These are phyloP conservation scores for Pipra filicauda DNA, from an alignment of 2,113 vertebrate genomes.

Conservation along the genomic window DNA sequence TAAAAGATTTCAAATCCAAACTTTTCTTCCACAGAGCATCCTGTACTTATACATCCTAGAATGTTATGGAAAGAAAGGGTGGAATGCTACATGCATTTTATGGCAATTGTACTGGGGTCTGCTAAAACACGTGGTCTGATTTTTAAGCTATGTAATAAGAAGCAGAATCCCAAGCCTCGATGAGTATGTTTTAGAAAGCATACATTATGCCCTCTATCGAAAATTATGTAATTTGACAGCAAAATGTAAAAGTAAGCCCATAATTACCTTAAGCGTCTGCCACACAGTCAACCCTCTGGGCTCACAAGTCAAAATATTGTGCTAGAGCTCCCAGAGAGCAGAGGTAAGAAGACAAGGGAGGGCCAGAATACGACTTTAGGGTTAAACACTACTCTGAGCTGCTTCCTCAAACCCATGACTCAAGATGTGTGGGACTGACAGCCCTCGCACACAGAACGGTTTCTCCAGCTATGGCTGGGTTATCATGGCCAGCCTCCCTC, in stretches of 20 bases:
- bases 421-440: neutral
- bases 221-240: conserved; percentile 39
- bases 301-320: conserved; percentile 58
- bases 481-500: neutral
- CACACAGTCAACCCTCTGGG: conserved; percentile 35
- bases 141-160: neutral
- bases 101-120: neutral
- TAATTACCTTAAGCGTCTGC: conserved; percentile 56
- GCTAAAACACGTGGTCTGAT: neutral
- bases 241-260: conserved; percentile 48
- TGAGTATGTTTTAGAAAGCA: neutral
- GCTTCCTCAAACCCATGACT: neutral
- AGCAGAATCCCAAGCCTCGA: conserved; percentile 3
- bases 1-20: neutral
- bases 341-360: neutral
- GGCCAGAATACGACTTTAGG: neutral
- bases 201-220: conserved; percentile 38
- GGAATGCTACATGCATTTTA: neutral
- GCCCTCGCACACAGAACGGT: neutral
- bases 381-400: neutral
- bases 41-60: neutral
- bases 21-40: neutral
- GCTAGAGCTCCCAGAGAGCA: conserved; percentile 13
- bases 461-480: neutral
- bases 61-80: neutral